Evolutionary conservation across 2,113 vertebrate genomes (phyloP), one percentile per base, ranked within the genome.

Genomic region (Cyprinus carpio): DNA sequence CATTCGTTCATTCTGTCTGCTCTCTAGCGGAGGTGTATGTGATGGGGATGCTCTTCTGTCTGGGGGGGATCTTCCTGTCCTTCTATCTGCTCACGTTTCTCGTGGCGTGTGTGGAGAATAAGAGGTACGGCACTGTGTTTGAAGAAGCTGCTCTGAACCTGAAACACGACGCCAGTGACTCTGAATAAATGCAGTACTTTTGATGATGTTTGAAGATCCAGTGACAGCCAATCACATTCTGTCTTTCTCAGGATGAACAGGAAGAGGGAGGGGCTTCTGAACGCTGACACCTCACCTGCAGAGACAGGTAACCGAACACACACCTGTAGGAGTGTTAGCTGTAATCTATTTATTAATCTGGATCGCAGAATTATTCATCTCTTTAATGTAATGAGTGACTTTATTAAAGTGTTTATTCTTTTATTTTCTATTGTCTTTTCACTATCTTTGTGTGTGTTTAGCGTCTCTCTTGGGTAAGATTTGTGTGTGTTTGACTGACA

Each of bases 11-110:
- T 10, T 64, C 25, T 51, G 43, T 75, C 10, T 78, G 29, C 20
- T 37, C 43, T 62, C 2, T 51, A 99, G 98, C 94, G 0, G 94
- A 96, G 71, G 96, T 95, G 79, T 99, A 99, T 0, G 94, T 98
- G 40, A 93, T 94, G 25, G 97, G 97, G 1, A 95, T 98, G 92
- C 92, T 99, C 69, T 97, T 99, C 92, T 97, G 96, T 88, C 92
- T 98, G 84, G 96, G 97, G 84, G 96, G 97, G 1, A 96, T 99
- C 91, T 99, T 99, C 93, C 93, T 99, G 51, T 97, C 97, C 83
- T 97, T 99, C 93, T 99, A 99, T 65, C 64, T 97, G 74, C 91
- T 99, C 83, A 97, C 96, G 0, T 85, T 99, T 88, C 87, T 98
- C 74, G 91, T 96, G 56, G 95, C 96, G 89, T 99, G 97, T 83